Evolutionary conservation across 2,113 vertebrate genomes (phyloP), one percentile per base, ranked within the genome.

Genomic region (Rynchops niger): DNA sequence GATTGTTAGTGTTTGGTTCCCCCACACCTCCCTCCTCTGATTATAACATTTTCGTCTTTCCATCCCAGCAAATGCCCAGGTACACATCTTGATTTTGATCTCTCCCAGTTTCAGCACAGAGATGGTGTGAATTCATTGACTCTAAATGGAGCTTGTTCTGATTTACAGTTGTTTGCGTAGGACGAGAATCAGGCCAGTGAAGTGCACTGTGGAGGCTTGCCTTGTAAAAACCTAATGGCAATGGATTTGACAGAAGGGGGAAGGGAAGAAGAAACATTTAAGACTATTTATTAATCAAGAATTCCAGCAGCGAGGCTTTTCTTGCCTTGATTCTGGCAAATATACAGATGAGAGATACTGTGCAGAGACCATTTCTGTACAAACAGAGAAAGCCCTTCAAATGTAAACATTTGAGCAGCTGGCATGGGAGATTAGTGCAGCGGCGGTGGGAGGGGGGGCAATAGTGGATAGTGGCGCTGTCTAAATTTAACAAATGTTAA

Each of bases 351-450:
- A 96, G 86, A 96, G 95, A 92, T 90, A 79, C 73, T 94, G 61
- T 86, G 83, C 96, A 96, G 91, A 93, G 83, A 66, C 81, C 15
- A 9, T 92, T 95, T 91, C 91, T 95, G 55, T 82, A 66, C 77
- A 95, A 86, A 96, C 73, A 85, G 93, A 96, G 67, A 96, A 77
- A 85, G 61, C 74, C 30, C 82, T 96, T 89, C 49, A 92, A 63
- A 90, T 62, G 70, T 91, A 95, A 95, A 96, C 93, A 89, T 95
- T 65, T 25, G 81, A 95, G 95, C 87, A 92, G 88, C 93, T 96
- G 79, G 87, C 65, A 69, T 49, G 71, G 63, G 40, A 93, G 94
- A 83, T 96, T 90, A 94, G 50, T 56, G 55, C 40, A 73, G 73
- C 80, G 73, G 29, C 5, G 3, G 40, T 62, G 30, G 55, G 43